phyloP scores from a whole-genome alignment of 1,140 invertebrate genomes.

The Colletes latitarsis region DNA sequence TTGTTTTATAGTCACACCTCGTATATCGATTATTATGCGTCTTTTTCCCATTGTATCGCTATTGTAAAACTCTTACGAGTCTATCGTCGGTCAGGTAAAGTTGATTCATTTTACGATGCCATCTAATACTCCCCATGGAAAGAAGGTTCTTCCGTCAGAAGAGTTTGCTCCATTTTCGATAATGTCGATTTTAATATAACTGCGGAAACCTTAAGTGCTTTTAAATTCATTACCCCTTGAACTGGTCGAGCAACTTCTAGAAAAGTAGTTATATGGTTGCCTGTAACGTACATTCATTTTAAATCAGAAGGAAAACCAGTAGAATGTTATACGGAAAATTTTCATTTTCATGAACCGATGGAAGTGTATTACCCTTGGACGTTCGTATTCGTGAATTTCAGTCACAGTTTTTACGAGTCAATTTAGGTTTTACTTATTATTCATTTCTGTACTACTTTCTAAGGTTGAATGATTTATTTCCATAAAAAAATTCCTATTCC shows the following conservation, averaged over 20 bases:
- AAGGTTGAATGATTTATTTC: too few species aligned
- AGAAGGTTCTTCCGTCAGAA: neutral
- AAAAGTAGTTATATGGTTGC: constrained; percentile 1
- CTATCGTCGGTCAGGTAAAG: neutral
- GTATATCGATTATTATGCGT: neutral
- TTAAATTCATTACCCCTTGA: constrained; percentile 26
- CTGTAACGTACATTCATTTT: neutral
- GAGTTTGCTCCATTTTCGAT: constrained; percentile 18
- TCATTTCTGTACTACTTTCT: too few species aligned
- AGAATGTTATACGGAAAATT: neutral
- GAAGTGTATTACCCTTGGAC: neutral
- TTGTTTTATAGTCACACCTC: too few species aligned
- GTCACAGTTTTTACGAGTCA: too few species aligned
- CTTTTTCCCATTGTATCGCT: neutral
- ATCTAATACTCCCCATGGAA: neutral
- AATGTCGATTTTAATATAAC: constrained; percentile 32
- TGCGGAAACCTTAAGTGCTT: constrained; percentile 6
- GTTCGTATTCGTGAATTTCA: neutral
- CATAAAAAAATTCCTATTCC: too few species aligned
- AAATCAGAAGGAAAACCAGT: neutral
- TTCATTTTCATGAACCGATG: neutral
- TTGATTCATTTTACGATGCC: neutral
- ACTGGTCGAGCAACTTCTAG: neutral
- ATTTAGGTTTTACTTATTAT: too few species aligned
- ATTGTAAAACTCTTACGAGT: neutral